A percentile compares a stretch with the other conserved stretches of the same genome.
These are phyloP conservation scores for Haemorhous mexicanus DNA, from an alignment of 2,113 vertebrate genomes.

Conservation along the genomic window DNA sequence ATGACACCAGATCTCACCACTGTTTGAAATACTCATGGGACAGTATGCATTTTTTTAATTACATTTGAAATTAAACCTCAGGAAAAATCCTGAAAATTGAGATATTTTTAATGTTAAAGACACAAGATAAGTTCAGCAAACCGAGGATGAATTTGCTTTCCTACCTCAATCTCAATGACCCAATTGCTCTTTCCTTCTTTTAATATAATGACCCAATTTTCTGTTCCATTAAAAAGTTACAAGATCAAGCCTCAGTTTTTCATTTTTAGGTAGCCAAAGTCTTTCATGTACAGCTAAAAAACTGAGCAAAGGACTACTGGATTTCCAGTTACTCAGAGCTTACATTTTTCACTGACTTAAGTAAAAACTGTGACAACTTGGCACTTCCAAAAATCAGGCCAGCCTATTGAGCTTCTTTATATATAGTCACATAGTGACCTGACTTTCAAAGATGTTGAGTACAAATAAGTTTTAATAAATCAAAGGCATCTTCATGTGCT, in stretches of 20 bases:
- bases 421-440: background rate
- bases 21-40: background rate
- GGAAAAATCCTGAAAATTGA: background rate
- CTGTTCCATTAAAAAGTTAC: background rate
- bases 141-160: background rate
- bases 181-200: background rate
- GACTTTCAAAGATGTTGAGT: background rate
- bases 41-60: background rate
- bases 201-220: background rate
- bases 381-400: conserved; percentile 8
- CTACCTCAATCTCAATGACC: background rate
- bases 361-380: background rate
- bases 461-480: background rate
- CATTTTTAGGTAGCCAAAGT: background rate
- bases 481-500: background rate
- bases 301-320: background rate
- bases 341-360: background rate
- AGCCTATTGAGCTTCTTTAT: background rate
- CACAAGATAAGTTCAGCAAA: background rate
- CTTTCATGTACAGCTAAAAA: background rate
- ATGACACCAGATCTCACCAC: background rate
- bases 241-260: background rate
- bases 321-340: background rate
- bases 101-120: background rate
- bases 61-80: background rate